Evolutionary conservation across 2,888 invertebrate genomes (phyloP).

Genomic region (Ctena decussata): DNA sequence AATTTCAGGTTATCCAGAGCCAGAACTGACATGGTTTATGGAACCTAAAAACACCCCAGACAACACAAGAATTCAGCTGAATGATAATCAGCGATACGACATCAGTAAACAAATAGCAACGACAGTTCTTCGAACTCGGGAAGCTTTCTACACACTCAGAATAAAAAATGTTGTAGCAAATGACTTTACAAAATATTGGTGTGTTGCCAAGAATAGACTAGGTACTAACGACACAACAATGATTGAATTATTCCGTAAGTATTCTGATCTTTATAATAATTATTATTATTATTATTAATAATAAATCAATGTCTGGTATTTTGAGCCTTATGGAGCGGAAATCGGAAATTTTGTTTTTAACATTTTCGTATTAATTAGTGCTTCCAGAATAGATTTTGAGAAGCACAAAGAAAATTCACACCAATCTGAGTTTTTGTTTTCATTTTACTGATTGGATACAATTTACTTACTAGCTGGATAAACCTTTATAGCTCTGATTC

Average conservation of each 20-base stretch:
- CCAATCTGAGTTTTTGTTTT: too few relatives aligned
- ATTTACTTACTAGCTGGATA: too few relatives aligned
- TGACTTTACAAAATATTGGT: conserved; percentile 82
- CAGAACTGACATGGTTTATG: conserved; percentile 81
- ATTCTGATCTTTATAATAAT: too few relatives aligned
- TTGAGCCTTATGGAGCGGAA: too few relatives aligned
- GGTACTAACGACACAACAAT: conserved; percentile 74
- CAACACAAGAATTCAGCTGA: conserved; percentile 69
- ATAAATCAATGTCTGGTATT: too few relatives aligned
- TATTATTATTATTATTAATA: too few relatives aligned
- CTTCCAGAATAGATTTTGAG: too few relatives aligned
- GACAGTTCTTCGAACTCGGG: conserved; percentile 75
- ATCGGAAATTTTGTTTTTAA: too few relatives aligned
- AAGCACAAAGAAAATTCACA: too few relatives aligned
- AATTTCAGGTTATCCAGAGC: conserved; percentile 82
- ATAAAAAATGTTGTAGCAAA: conserved; percentile 85
- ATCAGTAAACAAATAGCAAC: conserved; percentile 80
- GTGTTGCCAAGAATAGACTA: conserved; percentile 80
- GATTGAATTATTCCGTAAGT: conserved; percentile 81
- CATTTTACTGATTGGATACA: too few relatives aligned
- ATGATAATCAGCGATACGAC: conserved; percentile 82
- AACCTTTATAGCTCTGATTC: too few relatives aligned
- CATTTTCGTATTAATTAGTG: too few relatives aligned
- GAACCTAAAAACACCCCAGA: conserved; percentile 55
- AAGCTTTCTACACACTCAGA: conserved; percentile 84